phyloP scores from a whole-genome alignment of 1,140 invertebrate genomes.

The Brachionus paranguensis region DNA sequence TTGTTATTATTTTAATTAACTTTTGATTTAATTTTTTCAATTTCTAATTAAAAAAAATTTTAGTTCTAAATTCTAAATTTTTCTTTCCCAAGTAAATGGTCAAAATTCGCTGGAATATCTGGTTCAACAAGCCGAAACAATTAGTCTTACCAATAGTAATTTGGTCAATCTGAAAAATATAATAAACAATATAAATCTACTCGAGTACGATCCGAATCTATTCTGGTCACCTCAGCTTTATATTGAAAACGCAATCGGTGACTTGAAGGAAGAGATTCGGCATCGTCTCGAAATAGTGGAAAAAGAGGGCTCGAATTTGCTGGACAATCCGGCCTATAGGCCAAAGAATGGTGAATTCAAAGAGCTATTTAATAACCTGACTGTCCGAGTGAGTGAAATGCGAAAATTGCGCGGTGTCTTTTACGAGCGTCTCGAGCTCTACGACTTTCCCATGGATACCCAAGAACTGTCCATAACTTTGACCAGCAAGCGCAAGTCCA shows the following conservation, averaged over 20 bases:
- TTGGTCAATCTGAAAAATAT: constrained; percentile 39
- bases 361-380: background rate
- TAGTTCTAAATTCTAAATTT: background rate
- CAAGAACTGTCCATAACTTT: constrained; percentile 35
- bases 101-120: background rate
- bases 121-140: background rate
- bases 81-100: background rate
- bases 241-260: constrained; percentile 37
- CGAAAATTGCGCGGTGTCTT: constrained; percentile 12
- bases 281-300: constrained; percentile 33
- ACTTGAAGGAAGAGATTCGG: constrained; percentile 34
- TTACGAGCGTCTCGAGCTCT: constrained; percentile 24
- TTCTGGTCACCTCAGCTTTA: constrained; percentile 37
- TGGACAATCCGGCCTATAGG: constrained; percentile 1
- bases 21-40: background rate
- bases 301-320: constrained; percentile 22
- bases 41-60: background rate
- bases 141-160: background rate
- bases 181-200: constrained; percentile 17
- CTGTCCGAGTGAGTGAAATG: constrained; percentile 13
- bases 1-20: background rate
- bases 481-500: background rate
- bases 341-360: constrained; percentile 20
- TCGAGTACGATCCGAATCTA: constrained; percentile 29
- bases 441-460: constrained; percentile 36